Percentiles rank a stretch among this genome's conserved stretches.
Conservation (phyloP, 2,888 invertebrate genomes). For the Cephus spinipes region DNA sequence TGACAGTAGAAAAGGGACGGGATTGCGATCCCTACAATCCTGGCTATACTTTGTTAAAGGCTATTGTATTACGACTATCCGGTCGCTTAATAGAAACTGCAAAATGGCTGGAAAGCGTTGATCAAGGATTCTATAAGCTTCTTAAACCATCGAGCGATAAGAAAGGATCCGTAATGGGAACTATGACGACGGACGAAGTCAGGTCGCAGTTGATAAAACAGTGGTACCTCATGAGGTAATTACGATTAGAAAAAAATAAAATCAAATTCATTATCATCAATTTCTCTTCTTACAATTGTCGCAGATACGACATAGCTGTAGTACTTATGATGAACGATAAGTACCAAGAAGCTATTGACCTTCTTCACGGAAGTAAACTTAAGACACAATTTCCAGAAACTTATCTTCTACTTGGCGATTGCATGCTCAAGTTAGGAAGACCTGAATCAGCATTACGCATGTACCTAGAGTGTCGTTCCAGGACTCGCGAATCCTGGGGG, state of each 20-base stretch:
- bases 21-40: slow-evolving; percentile 47
- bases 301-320: slow-evolving; percentile 34
- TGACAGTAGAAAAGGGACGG: slow-evolving; percentile 38
- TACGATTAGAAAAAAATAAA: not conserved
- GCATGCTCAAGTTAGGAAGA: slow-evolving; percentile 24
- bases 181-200: slow-evolving; percentile 31
- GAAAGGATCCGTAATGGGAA: slow-evolving; percentile 35
- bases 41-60: slow-evolving; percentile 41
- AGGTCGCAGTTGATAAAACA: slow-evolving; percentile 36
- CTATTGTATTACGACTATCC: slow-evolving; percentile 38
- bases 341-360: slow-evolving; percentile 24
- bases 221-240: slow-evolving; percentile 35
- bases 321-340: slow-evolving; percentile 28
- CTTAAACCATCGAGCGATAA: slow-evolving; percentile 31
- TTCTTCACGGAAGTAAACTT: slow-evolving; percentile 23
- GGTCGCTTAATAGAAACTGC: slow-evolving; percentile 39
- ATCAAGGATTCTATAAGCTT: slow-evolving; percentile 36
- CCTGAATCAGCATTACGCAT: slow-evolving; percentile 22
- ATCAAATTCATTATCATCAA: not conserved
- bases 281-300: not conserved
- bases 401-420: slow-evolving; percentile 28
- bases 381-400: slow-evolving; percentile 22
- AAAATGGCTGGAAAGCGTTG: slow-evolving; percentile 36
- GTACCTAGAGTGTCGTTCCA: slow-evolving; percentile 21
- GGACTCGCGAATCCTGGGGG: slow-evolving; percentile 10